phyloP scores from a whole-genome alignment of 2,113 vertebrate species.

The Phycodurus eques region DNA sequence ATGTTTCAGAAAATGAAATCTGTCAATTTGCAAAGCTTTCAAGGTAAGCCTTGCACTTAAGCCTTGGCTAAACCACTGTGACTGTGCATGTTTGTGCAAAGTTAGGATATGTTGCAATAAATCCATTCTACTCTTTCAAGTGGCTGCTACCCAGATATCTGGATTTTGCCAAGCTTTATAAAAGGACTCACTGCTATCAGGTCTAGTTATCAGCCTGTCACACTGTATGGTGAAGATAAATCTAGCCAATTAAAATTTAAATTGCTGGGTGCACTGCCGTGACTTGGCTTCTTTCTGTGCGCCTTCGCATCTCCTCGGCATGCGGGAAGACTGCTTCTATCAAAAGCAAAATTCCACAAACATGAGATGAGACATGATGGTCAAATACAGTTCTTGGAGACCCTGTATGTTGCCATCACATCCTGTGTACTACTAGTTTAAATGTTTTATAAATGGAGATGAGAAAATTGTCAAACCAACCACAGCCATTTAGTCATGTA shows the following conservation, averaged over 20 bases:
- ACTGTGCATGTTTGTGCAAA: slow-evolving; percentile 40
- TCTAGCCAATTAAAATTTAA: slow-evolving; percentile 80
- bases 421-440: neutral
- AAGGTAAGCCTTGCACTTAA: slow-evolving; percentile 32
- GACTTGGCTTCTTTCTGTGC: slow-evolving; percentile 58
- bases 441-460: neutral
- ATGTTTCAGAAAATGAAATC: slow-evolving; percentile 32
- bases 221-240: slow-evolving; percentile 75
- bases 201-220: slow-evolving; percentile 72
- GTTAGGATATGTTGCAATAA: slow-evolving; percentile 48
- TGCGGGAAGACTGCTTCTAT: slow-evolving; percentile 21
- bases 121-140: slow-evolving; percentile 51
- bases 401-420: neutral
- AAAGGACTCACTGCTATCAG: slow-evolving; percentile 68
- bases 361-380: slow-evolving; percentile 20
- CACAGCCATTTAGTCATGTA: neutral
- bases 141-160: slow-evolving; percentile 42
- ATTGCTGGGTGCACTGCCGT: slow-evolving; percentile 70
- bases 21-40: slow-evolving; percentile 42
- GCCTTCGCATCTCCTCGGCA: slow-evolving; percentile 33
- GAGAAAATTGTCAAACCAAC: neutral
- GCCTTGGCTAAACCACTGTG: slow-evolving; percentile 32
- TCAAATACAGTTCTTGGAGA: slow-evolving; percentile 19
- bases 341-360: slow-evolving; percentile 1
- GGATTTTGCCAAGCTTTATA: slow-evolving; percentile 57